phyloP scores from a whole-genome alignment of 1,140 invertebrate genomes.

The Stegodyphus dumicola region DNA sequence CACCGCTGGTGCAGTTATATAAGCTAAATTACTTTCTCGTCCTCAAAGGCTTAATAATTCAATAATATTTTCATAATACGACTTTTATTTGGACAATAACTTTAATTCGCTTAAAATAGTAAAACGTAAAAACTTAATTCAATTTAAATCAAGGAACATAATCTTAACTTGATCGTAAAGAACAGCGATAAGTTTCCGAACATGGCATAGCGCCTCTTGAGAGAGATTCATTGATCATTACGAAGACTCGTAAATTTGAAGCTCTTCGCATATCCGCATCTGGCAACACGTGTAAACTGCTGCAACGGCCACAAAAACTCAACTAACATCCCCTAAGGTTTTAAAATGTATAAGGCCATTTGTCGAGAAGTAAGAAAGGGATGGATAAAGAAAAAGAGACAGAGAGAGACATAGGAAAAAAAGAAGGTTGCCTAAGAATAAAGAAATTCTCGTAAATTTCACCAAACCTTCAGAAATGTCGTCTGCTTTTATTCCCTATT shows the following conservation, averaged over 20 bases:
- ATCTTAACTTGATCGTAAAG: too few species aligned
- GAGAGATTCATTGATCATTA: slow-evolving; percentile 39
- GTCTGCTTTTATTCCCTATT: slow-evolving; percentile 21
- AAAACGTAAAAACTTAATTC: too few species aligned
- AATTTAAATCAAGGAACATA: too few species aligned
- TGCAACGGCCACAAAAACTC: slow-evolving; percentile 27
- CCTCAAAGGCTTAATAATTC: too few species aligned
- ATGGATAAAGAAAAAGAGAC: background rate
- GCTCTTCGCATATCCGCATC: slow-evolving; percentile 26
- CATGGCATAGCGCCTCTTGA: background rate
- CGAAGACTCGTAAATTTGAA: slow-evolving; percentile 17
- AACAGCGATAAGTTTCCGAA: background rate
- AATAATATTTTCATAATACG: too few species aligned
- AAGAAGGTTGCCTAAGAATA: slow-evolving; percentile 4
- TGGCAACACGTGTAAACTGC: slow-evolving; percentile 28
- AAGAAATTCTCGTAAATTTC: slow-evolving; percentile 40
- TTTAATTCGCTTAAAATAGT: too few species aligned
- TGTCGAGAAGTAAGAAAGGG: slow-evolving; percentile 28
- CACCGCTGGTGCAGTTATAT: too few species aligned
- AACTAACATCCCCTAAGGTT: slow-evolving; percentile 15
- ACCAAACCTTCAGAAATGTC: slow-evolving; percentile 27
- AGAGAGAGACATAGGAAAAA: background rate
- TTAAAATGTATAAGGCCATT: slow-evolving; percentile 56
- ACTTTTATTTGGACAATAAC: too few species aligned
- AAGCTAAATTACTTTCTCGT: too few species aligned